Base-by-base conservation (phyloP, 37 sponge, comb jelly and placozoan genomes). In the Beroe ovata region DNA sequence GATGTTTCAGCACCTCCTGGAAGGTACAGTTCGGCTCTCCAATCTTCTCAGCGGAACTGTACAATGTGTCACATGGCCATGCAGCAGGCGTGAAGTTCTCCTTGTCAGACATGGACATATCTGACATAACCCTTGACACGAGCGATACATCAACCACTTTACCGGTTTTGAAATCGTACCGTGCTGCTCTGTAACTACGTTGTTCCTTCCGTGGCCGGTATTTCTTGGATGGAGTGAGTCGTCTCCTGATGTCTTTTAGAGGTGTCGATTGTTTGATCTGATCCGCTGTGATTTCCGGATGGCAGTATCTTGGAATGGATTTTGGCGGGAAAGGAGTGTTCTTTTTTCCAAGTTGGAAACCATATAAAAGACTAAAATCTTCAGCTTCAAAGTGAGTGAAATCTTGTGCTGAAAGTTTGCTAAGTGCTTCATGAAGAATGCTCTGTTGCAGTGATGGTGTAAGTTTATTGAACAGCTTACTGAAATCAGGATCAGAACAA, bases 371-470 rank as follows among this genome's bases (percentile, higher is more conserved):
- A 32, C 36, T 66, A 14, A 8, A 34, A 16, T 66, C 69, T 34
- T 66, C 36, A 18, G 32, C 30, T 1, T 29, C 69, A 33, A 66
- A 33, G 2, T 66, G 69, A 4, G 35, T 14, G 4, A 66, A 66
- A 14, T 66, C 69, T 30, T 66, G 69, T 6, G 69, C 69, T 66
- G 69, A 66, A 32, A 66, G 35, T 66, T 66, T 66, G 69, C 34
- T 66, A 29, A 66, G 36, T 66, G 69, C 69, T 66, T 33, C 69
- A 30, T 30, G 30, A 19, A 66, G 18, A 6, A 66, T 26, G 25
- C 32, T 66, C 34, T 66, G 69, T 18, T 66, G 69, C 16, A 29
- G 33, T 34, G 25, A 11, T 33, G 30, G 30, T 6, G 69, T 25
- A 1, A 66, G 69, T 30, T 66, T 32, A 14, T 8, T 29, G 34